phyloP scores from a whole-genome alignment of 2,113 vertebrate species.

The Edolisoma coerulescens region DNA sequence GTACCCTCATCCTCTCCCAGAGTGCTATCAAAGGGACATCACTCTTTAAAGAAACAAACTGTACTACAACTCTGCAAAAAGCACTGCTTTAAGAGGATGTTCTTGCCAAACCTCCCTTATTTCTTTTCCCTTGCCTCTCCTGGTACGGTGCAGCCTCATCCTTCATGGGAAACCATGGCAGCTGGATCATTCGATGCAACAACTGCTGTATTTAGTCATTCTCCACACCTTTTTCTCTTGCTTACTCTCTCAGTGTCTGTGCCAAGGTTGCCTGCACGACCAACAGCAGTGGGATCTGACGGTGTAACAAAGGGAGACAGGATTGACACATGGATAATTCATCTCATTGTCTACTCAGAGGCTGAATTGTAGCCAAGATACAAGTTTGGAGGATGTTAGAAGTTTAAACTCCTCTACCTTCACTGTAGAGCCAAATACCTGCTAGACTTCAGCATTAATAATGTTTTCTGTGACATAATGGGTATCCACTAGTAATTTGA shows the following conservation, averaged over 20 bases:
- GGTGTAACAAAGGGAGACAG: not conserved
- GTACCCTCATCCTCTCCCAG: not conserved
- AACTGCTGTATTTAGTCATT: not conserved
- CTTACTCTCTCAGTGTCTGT: not conserved
- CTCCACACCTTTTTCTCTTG: not conserved
- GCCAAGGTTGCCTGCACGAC: not conserved
- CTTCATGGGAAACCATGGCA: not conserved
- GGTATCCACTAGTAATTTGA: not conserved
- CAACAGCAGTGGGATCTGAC: not conserved
- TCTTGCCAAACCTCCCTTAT: not conserved
- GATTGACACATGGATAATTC: not conserved
- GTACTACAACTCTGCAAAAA: not conserved
- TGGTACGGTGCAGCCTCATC: fast-evolving
- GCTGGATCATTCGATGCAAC: not conserved
- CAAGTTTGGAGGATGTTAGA: not conserved
- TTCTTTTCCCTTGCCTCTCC: not conserved
- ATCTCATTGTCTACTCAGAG: not conserved
- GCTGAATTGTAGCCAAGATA: not conserved
- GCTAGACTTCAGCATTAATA: not conserved
- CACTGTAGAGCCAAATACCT: not conserved
- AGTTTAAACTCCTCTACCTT: not conserved
- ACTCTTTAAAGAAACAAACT: not conserved
- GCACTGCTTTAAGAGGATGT: not conserved
- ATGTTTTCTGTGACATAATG: not conserved
- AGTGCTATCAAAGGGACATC: not conserved